phyloP scores from a whole-genome alignment of 2,888 invertebrate genomes.

The Sinopyrophorus schimmeli region DNA sequence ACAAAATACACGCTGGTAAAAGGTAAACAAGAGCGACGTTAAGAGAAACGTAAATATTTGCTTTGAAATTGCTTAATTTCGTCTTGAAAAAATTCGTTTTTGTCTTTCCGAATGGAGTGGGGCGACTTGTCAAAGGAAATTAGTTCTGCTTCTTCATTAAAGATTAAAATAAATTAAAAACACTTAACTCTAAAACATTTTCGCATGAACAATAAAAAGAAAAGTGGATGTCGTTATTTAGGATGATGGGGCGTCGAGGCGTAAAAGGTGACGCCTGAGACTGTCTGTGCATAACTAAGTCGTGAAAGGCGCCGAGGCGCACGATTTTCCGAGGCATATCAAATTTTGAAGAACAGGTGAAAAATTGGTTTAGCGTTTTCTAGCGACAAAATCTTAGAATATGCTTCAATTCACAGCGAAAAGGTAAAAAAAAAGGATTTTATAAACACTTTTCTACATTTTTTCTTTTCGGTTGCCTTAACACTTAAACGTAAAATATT shows the following conservation, averaged over 20 bases:
- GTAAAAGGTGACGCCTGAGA: conserved; percentile 35
- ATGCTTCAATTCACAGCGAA: conserved; percentile 27
- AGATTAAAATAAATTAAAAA: conserved; percentile 10
- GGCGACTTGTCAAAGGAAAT: too few species aligned
- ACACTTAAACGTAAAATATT: conserved; percentile 4
- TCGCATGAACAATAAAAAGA: conserved; percentile 28
- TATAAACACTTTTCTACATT: too few species aligned
- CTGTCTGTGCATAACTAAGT: conserved; percentile 35
- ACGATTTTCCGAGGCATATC: conserved; percentile 33
- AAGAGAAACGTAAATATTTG: too few species aligned
- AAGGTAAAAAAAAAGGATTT: conserved; percentile 22
- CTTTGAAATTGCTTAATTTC: too few species aligned
- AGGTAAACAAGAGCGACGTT: too few species aligned
- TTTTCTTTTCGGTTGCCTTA: conserved; percentile 20
- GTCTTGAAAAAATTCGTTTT: too few species aligned
- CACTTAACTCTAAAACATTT: conserved; percentile 8
- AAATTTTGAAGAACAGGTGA: conserved; percentile 40
- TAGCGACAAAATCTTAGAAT: conserved; percentile 28
- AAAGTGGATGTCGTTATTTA: conserved; percentile 48
- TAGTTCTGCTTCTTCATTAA: too few species aligned
- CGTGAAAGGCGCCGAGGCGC: conserved; percentile 30
- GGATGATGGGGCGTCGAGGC: conserved; percentile 41
- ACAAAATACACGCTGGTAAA: too few species aligned
- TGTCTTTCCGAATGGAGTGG: too few species aligned
- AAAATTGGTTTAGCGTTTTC: conserved; percentile 40